These are phyloP conservation scores for Palythoa grandiflora DNA, from an alignment of 92 coral and sea anemone genomes.

Conservation along the genomic window DNA sequence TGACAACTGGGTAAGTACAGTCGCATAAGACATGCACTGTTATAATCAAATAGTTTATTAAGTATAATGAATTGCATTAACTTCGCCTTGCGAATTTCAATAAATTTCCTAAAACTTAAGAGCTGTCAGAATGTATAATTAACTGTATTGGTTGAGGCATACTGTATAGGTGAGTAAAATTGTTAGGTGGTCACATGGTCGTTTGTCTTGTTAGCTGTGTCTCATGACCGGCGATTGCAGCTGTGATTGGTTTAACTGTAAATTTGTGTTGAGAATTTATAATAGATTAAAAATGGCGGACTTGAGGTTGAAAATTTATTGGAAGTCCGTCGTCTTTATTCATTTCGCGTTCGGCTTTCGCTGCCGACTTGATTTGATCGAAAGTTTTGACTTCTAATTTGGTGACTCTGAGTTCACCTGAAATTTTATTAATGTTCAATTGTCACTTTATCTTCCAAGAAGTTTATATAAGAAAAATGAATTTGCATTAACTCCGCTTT, in stretches of 20 bases:
- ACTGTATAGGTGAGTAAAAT: background rate
- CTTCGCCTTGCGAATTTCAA: no score
- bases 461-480: no score
- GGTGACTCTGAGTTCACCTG: background rate
- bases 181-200: no score
- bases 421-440: background rate
- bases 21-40: background rate
- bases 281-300: background rate
- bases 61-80: no score
- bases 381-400: background rate
- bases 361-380: background rate
- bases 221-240: background rate
- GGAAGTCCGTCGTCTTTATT: background rate
- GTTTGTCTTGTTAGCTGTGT: background rate
- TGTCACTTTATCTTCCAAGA: background rate
- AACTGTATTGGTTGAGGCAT: background rate
- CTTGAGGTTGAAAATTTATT: background rate
- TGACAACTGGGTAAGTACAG: background rate
- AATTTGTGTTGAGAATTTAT: background rate
- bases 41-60: no score
- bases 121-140: background rate
- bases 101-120: background rate
- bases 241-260: background rate
- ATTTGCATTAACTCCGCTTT: no score
- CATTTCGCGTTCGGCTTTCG: background rate